phyloP scores from a whole-genome alignment of 2,113 vertebrate genomes.

The Loxodonta africana region DNA sequence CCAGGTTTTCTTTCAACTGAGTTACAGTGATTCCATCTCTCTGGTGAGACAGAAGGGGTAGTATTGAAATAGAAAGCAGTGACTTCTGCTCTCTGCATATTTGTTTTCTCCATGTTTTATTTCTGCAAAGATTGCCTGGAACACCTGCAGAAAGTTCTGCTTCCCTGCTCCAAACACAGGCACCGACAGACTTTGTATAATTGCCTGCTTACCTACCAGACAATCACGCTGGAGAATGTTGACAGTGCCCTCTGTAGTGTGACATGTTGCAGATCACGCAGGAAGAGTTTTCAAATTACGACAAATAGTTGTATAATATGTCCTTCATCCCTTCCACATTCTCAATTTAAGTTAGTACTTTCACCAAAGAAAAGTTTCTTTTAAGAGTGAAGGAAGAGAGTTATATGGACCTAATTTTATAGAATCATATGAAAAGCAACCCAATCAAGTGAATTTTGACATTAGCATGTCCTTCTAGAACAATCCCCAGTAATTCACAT shows the following conservation, averaged over 20 bases:
- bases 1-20: background rate
- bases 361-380: background rate
- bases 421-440: background rate
- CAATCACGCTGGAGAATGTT: background rate
- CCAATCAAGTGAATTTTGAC: background rate
- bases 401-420: background rate
- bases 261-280: background rate
- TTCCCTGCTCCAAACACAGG: background rate
- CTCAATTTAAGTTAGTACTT: background rate
- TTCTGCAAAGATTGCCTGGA: background rate
- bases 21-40: background rate
- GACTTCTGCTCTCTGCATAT: background rate
- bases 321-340: background rate
- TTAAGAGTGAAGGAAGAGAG: background rate
- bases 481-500: background rate
- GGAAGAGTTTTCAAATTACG: background rate
- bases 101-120: background rate
- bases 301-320: background rate
- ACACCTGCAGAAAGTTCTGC: background rate
- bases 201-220: background rate
- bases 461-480: background rate
- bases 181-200: accelerated
- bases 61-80: background rate
- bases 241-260: background rate
- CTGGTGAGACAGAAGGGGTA: accelerated